phyloP scores from a whole-genome alignment of 2,888 invertebrate species.

The Embidobia sp. region DNA sequence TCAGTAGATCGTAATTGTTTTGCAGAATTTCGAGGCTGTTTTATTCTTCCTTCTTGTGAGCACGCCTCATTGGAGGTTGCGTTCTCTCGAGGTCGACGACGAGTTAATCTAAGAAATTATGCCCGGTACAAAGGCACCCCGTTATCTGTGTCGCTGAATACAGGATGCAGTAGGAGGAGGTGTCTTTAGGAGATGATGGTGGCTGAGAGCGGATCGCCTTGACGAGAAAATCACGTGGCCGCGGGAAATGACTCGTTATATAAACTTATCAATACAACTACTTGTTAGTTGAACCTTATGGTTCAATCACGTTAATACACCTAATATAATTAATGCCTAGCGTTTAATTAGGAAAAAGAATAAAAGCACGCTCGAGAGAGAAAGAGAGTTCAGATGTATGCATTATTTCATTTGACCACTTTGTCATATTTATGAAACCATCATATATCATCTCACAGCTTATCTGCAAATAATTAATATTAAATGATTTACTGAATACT shows the following conservation, averaged over 20 bases:
- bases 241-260: conserved; percentile 81
- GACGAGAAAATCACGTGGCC: conserved; percentile 79
- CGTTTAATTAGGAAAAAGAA: conserved; percentile 17
- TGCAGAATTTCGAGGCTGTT: neutral
- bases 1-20: conserved; percentile 12
- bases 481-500: conserved; percentile 9
- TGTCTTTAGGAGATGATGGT: conserved; percentile 63
- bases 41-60: conserved; percentile 10
- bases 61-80: conserved; percentile 19
- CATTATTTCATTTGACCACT: neutral
- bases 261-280: conserved; percentile 78
- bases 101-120: conserved; percentile 59
- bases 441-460: neutral
- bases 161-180: conserved; percentile 61
- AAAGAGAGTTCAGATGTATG: no score
- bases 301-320: conserved; percentile 44
- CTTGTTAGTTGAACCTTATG: conserved; percentile 70
- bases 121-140: conserved; percentile 63
- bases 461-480: conserved; percentile 11
- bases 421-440: neutral
- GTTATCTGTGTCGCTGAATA: conserved; percentile 58
- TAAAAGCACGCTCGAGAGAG: no score
- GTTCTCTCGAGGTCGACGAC: conserved; percentile 36
- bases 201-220: conserved; percentile 80
- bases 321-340: conserved; percentile 14